Conservation (phyloP, 2,888 invertebrate species). For the Sesia apiformis region DNA sequence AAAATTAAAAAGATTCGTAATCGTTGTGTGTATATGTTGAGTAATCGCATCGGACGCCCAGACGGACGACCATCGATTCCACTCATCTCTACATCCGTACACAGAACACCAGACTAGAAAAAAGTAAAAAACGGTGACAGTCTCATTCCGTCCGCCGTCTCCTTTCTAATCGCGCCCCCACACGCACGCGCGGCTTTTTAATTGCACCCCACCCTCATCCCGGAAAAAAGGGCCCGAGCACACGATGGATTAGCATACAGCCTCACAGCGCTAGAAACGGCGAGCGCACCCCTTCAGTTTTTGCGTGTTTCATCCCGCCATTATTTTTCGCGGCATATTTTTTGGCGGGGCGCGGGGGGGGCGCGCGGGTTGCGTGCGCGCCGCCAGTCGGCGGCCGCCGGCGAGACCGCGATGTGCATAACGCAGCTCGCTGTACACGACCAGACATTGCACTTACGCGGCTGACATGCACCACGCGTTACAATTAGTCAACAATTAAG, state of each 20-base stretch:
- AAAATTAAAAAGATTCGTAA: too few species aligned
- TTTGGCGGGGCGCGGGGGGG: slow-evolving; percentile 33
- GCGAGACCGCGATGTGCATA: slow-evolving; percentile 56
- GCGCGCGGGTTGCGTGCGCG: slow-evolving; percentile 53
- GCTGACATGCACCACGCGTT: slow-evolving; percentile 18
- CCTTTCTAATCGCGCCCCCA: slow-evolving; percentile 71
- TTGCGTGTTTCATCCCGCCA: slow-evolving; percentile 63
- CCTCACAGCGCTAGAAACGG: slow-evolving; percentile 49
- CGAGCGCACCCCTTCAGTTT: slow-evolving; percentile 67
- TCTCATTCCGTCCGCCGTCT: slow-evolving; percentile 65
- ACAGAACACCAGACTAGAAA: slow-evolving; percentile 63
- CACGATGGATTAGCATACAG: slow-evolving; percentile 73
- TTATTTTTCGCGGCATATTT: slow-evolving; percentile 60
- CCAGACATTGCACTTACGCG: slow-evolving; percentile 32
- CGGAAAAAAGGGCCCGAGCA: slow-evolving; percentile 63
- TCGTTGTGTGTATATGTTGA: too few species aligned
- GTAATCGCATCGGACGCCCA: neutral
- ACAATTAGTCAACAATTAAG: neutral
- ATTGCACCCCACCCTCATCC: slow-evolving; percentile 65
- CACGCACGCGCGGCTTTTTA: slow-evolving; percentile 73
- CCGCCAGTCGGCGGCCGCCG: slow-evolving; percentile 65
- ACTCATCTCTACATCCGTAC: slow-evolving; percentile 23
- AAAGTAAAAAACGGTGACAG: slow-evolving; percentile 66
- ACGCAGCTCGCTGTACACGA: slow-evolving; percentile 19
- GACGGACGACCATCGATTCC: slow-evolving; percentile 30